Conservation (phyloP, 2,888 invertebrate species). For the Chydorus sphaericus region DNA sequence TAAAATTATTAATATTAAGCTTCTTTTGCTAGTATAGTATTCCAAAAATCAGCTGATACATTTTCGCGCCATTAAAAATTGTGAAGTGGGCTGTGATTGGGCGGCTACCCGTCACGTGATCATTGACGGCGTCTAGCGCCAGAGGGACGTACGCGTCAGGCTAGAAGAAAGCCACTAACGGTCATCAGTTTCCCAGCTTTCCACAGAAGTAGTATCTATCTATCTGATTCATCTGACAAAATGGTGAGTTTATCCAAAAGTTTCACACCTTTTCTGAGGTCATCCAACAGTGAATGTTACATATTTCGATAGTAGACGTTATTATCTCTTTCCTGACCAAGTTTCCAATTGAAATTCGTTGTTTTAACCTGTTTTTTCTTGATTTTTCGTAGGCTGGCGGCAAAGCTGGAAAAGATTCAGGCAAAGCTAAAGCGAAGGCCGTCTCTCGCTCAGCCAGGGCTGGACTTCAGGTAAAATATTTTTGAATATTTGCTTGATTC, state of each 20-base stretch:
- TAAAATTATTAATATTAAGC: too few relatives aligned
- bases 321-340: constrained; percentile 38
- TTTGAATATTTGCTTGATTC: neutral
- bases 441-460: constrained; percentile 98
- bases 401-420: constrained; percentile 99
- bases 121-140: too few relatives aligned
- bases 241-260: constrained; percentile 32
- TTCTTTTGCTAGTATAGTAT: too few relatives aligned
- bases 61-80: too few relatives aligned
- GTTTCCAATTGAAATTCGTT: constrained; percentile 33
- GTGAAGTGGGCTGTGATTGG: too few relatives aligned
- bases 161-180: too few relatives aligned
- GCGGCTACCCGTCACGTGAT: too few relatives aligned
- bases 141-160: too few relatives aligned
- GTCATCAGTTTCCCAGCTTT: too few relatives aligned
- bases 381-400: constrained; percentile 76
- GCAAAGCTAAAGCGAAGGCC: constrained; percentile 98
- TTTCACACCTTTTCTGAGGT: constrained; percentile 26
- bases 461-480: constrained; percentile 74
- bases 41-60: too few relatives aligned
- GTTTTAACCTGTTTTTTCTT: neutral
- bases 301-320: constrained; percentile 21
- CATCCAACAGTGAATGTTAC: constrained; percentile 24
- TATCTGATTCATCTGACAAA: too few relatives aligned
- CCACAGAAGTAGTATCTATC: too few relatives aligned